These are phyloP conservation scores for Sebastes matsubarae DNA, from an alignment of 2,797 vertebrate genomes.

Conservation along the genomic window DNA sequence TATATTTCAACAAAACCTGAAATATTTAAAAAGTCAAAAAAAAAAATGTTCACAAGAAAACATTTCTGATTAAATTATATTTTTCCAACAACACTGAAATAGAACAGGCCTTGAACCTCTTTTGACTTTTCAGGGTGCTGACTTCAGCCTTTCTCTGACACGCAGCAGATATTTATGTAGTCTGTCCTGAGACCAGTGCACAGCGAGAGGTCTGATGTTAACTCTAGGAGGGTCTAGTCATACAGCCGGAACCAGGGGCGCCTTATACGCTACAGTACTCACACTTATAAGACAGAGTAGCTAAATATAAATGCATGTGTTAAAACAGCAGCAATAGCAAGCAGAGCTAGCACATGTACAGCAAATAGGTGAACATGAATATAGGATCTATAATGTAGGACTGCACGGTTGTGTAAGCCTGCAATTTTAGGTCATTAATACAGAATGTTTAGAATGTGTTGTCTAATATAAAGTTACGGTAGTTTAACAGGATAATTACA, in stretches of 20 bases:
- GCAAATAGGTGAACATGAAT: conserved; percentile 45
- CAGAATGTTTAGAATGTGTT: not conserved
- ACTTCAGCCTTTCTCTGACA: conserved; percentile 26
- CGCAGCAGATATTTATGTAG: conserved; percentile 45
- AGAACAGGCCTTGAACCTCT: conserved; percentile 13
- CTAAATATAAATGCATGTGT: conserved; percentile 57
- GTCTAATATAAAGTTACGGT: not conserved
- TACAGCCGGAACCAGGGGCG: conserved; percentile 47
- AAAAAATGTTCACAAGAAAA: conserved; percentile 13
- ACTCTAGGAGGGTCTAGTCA: conserved; percentile 36
- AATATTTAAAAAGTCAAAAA: conserved; percentile 19
- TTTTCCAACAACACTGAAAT: conserved; percentile 31
- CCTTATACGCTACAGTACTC: conserved; percentile 11
- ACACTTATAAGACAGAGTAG: conserved; percentile 30
- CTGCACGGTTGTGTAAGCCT: not conserved
- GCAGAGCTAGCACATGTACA: conserved; percentile 67
- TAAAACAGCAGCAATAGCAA: conserved; percentile 71
- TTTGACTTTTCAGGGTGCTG: conserved; percentile 28
- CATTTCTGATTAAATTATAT: conserved; percentile 37
- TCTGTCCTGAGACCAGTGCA: conserved; percentile 47
- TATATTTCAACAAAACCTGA: conserved; percentile 26
- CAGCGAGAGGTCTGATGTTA: conserved; percentile 47
- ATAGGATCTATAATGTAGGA: not conserved
- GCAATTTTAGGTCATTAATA: not conserved
- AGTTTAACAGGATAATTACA: not conserved